Conservation (phyloP, 1,140 invertebrate genomes). For the Coenobita brevimanus region DNA sequence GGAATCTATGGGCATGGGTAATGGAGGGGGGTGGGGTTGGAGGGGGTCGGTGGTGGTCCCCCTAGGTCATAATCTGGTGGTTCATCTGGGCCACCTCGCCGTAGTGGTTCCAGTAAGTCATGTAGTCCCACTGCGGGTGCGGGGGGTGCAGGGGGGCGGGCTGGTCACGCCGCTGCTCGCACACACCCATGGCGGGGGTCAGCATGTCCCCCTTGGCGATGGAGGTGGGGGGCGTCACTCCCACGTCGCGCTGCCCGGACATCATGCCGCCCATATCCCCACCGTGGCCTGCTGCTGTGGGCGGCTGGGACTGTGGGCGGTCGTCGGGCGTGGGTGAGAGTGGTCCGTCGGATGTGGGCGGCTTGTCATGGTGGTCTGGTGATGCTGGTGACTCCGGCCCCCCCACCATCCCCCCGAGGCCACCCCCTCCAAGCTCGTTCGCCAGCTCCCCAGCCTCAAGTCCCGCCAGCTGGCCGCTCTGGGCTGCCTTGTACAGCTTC, state of each 20-base stretch:
- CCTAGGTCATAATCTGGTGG: conserved; percentile 63
- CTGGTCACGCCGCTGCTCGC: conserved; percentile 50
- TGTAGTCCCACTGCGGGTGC: conserved; percentile 61
- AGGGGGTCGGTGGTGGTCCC: not conserved
- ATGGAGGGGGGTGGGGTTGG: not conserved
- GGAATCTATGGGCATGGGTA: not conserved
- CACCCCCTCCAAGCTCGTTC: conserved; percentile 36
- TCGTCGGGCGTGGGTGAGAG: conserved; percentile 59
- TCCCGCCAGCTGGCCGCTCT: conserved; percentile 71
- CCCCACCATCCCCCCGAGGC: conserved; percentile 25
- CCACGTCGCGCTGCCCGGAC: conserved; percentile 25
- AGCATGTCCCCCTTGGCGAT: conserved; percentile 61
- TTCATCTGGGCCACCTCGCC: conserved; percentile 63
- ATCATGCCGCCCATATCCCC: conserved; percentile 48
- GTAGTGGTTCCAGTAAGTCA: conserved; percentile 63
- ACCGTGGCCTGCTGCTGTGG: conserved; percentile 43
- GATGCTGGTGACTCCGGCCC: conserved; percentile 58
- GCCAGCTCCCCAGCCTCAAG: conserved; percentile 53
- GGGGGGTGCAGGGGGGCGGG: conserved; percentile 31
- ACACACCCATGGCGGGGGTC: conserved; percentile 37
- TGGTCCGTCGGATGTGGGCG: conserved; percentile 47
- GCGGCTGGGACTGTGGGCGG: conserved; percentile 57
- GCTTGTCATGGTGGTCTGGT: conserved; percentile 42
- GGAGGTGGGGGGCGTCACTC: conserved; percentile 42
- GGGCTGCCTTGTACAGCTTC: conserved; percentile 93